Conservation (phyloP, 1,140 invertebrate species). For the Drosophila quadrilineata region DNA sequence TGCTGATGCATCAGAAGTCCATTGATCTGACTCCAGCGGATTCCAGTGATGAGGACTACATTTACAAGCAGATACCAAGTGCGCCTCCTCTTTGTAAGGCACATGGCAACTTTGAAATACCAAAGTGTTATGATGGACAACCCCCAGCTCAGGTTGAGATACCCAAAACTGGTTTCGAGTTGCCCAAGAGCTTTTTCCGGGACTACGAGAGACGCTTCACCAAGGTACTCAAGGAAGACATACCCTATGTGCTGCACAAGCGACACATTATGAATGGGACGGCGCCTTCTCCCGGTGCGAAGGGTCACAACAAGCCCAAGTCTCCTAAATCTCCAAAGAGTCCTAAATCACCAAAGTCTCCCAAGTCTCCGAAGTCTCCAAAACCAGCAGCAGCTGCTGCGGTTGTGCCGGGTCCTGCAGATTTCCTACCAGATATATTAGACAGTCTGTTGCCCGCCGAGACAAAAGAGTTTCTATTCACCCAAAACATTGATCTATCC, state of each 20-base stretch:
- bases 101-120: constrained; percentile 86
- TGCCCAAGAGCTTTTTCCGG: constrained; percentile 84
- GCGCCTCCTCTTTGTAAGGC: constrained; percentile 86
- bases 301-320: constrained; percentile 83
- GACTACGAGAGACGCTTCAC: constrained; percentile 83
- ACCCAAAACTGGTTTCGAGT: constrained; percentile 83
- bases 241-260: constrained; percentile 91
- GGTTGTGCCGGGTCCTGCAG: constrained; percentile 27
- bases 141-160: constrained; percentile 79
- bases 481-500: constrained; percentile 87
- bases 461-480: constrained; percentile 85
- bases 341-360: constrained; percentile 84
- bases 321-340: constrained; percentile 84
- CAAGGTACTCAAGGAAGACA: constrained; percentile 83
- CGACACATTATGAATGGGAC: constrained; percentile 91
- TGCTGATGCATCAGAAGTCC: constrained; percentile 92
- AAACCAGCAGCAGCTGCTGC: constrained; percentile 49
- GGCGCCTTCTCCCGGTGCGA: constrained; percentile 84
- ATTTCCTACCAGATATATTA: constrained; percentile 77
- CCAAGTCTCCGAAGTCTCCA: constrained; percentile 82
- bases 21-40: constrained; percentile 91
- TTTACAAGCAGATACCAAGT: constrained; percentile 87
- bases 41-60: constrained; percentile 88
- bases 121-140: constrained; percentile 81
- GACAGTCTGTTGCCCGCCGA: constrained; percentile 74